These are phyloP conservation scores for Erythrocercus mccallii DNA, from an alignment of 2,113 vertebrate genomes.

Conservation along the genomic window DNA sequence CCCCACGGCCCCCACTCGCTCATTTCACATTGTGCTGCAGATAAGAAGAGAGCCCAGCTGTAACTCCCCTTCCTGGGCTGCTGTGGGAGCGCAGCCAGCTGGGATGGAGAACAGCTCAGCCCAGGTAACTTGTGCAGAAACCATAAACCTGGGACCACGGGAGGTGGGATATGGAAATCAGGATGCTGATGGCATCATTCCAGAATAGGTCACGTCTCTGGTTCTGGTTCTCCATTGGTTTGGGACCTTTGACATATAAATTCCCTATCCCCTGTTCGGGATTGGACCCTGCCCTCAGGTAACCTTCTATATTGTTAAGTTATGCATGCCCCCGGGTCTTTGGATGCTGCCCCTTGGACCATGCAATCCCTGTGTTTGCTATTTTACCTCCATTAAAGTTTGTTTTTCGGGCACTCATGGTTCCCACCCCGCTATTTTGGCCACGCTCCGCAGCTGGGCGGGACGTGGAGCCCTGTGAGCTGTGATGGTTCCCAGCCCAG, in stretches of 20 bases:
- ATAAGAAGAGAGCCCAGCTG: neutral
- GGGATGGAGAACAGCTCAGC: neutral
- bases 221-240: neutral
- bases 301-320: neutral
- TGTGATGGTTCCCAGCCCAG: neutral
- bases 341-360: neutral
- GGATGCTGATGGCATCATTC: neutral
- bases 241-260: neutral
- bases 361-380: neutral
- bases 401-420: neutral
- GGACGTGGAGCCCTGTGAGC: neutral
- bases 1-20: conserved; percentile 92
- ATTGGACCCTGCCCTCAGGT: neutral
- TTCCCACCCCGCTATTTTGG: neutral
- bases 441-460: rapidly evolving
- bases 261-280: rapidly evolving
- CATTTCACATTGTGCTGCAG: conserved; percentile 88
- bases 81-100: neutral
- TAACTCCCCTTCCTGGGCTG: rapidly evolving
- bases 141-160: neutral
- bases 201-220: neutral
- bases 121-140: neutral
- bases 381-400: neutral
- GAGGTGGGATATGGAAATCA: neutral
- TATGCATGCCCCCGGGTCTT: neutral